Base-by-base conservation (phyloP, 2,113 vertebrate species). In the Platichthys stellatus region DNA sequence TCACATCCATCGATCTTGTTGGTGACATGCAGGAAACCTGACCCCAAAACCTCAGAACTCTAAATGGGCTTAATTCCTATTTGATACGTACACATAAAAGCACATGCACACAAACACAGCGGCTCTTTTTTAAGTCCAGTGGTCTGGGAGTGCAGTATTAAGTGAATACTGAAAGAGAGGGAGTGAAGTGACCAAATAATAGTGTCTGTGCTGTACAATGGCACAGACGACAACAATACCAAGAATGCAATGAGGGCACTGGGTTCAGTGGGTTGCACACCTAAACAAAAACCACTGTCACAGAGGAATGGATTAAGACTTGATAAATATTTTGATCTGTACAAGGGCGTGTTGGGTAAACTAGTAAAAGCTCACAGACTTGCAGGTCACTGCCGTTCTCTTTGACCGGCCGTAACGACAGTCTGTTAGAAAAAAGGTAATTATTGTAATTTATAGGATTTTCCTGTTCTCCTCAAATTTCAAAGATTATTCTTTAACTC, bases 1-100 rank as follows among this genome's bases (percentile, higher is more conserved):
- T 93, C 88, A 90, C 69, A 87, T 87, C 83, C 90, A 91, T 94
- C 88, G 72, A 94, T 93, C 92, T 92, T 87, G 75, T 82, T 81
- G 82, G 89, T 91, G 92, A 92, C 89, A 81, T 87, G 87, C 76
- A 85, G 87, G 85, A 91, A 93, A 91, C 88, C 80, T 90, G 86
- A 88, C 89, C 89, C 80, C 78, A 76, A 83, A 89, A 78, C 78
- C 82, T 69, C 67, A 66, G 77, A 76, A 84, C 35, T 76, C 65
- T 43, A 89, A 89, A 88, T 76, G 69, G 62, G 66, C 87, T 91
- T 88, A 88, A 93, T 90, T 90, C 81, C 73, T 72, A 47, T 90
- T 90, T 88, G 74, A 90, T 86, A 86, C 70, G 71, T 81, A 84
- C 75, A 69, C 62, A 79, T 15, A 57, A 31, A 63, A 56, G 74